These are phyloP conservation scores for Netelia fuscicornis DNA, from an alignment of 2,888 invertebrate species.

Conservation along the genomic window DNA sequence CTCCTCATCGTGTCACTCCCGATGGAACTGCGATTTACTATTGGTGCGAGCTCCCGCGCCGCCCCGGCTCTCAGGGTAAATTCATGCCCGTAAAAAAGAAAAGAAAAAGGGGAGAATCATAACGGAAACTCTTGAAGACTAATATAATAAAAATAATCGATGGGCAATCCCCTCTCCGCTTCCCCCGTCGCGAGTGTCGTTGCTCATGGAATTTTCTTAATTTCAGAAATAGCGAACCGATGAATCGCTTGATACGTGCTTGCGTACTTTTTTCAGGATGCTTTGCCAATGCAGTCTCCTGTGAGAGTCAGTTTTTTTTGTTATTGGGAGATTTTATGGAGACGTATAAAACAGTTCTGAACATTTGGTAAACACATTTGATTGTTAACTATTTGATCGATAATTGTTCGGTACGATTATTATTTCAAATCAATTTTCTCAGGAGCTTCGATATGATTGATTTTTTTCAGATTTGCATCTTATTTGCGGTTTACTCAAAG, in stretches of 20 bases:
- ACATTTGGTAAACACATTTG: no score
- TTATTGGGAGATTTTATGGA: no score
- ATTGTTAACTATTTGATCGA: no score
- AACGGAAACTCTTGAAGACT: background rate
- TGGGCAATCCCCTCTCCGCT: slow-evolving; percentile 63
- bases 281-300: no score
- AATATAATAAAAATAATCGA: slow-evolving; percentile 21
- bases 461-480: no score
- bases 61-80: slow-evolving; percentile 85
- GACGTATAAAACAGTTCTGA: no score
- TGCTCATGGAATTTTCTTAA: slow-evolving; percentile 52
- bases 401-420: no score
- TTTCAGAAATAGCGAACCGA: background rate
- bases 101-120: slow-evolving; percentile 31
- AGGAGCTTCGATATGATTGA: no score
- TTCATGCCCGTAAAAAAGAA: slow-evolving; percentile 69
- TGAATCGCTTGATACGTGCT: slow-evolving; percentile 1
- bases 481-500: no score
- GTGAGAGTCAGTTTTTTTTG: no score
- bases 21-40: slow-evolving; percentile 95
- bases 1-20: slow-evolving; percentile 91
- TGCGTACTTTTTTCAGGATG: background rate
- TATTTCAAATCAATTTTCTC: no score
- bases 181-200: slow-evolving; percentile 65
- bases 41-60: slow-evolving; percentile 92